Evolutionary conservation across 1,140 invertebrate genomes (phyloP), one percentile per base, ranked within the genome.

Genomic region (Rhyacophila brunnea): DNA sequence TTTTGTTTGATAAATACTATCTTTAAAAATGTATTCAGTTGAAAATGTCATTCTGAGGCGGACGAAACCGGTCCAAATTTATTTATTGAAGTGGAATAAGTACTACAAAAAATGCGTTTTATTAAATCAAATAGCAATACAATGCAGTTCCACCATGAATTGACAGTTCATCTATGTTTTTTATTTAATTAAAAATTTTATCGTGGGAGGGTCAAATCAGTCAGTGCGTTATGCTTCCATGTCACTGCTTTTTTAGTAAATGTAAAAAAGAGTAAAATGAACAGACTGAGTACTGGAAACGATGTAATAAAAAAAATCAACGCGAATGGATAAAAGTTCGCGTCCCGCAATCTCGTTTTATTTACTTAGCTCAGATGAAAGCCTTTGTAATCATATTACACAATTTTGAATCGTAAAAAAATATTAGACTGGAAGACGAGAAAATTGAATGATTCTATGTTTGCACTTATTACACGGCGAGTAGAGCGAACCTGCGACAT

Each of bases 241-340:
- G n/a, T n/a, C n/a, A n/a, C n/a, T n/a, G n/a, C n/a, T n/a, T 55
- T 60, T 46, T 38, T 55, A 14, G 59, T 40, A 46, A 48, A 51
- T 47, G 46, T 59, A 40, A 43, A 60, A 14, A 53, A 40, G 32
- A 56, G 45, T 45, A 61, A 55, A 20, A 15, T 28, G 43, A 56
- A 47, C 20, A 34, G 34, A 20, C 32, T 47, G 47, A 48, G 44
- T 32, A 20, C 32, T 47, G 47, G 47, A 57, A 50, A 38, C 56
- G 47, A 53, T 62, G 56, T 58, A 62, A 50, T 50, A 44, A 23
- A 54, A 62, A 62, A 62, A 62, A 62, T 62, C 60, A 62, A 58
- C 42, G 54, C 50, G 55, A 53, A 49, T 44, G 54, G 48, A 54
- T 62, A 62, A 62, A 49, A 28, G 50, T 58, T 58, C 40, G 47